Evolutionary conservation across 1,140 invertebrate species (phyloP).

Genomic region (Holotrichia oblita): DNA sequence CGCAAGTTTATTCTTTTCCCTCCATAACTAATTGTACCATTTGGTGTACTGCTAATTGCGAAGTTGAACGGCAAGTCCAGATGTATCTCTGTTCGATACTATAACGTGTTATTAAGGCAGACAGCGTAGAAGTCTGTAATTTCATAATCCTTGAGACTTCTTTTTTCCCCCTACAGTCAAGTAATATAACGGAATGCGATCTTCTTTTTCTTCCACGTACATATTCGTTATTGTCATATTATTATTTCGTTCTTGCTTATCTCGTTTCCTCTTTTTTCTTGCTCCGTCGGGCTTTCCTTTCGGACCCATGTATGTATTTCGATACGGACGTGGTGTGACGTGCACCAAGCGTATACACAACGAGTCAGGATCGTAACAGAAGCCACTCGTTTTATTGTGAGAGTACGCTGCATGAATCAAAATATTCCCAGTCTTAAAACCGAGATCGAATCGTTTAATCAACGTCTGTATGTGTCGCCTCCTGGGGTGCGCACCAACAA

Average conservation of each 20-base stretch:
- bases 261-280: conserved; percentile 1
- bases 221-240: conserved; percentile 34
- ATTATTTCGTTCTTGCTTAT: conserved; percentile 26
- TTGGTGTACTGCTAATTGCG: conserved; percentile 31
- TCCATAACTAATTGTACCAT: conserved; percentile 39
- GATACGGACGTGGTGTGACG: not conserved
- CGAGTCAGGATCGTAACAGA: conserved; percentile 45
- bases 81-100: conserved; percentile 34
- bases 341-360: not conserved
- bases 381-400: conserved; percentile 52
- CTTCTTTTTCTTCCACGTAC: conserved; percentile 23
- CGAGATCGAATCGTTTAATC: conserved; percentile 59
- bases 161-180: conserved; percentile 5
- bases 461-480: conserved; percentile 58
- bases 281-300: not conserved
- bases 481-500: conserved; percentile 55
- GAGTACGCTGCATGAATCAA: conserved; percentile 53
- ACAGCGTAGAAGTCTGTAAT: conserved; percentile 34
- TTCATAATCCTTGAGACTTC: conserved; percentile 34
- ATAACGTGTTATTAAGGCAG: conserved; percentile 39
- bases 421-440: conserved; percentile 54
- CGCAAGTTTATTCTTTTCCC: conserved; percentile 17
- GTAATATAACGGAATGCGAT: conserved; percentile 35
- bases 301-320: not conserved
- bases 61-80: conserved; percentile 23